Evolutionary conservation across 1,140 invertebrate species (phyloP).

Genomic region (Varroa destructor): DNA sequence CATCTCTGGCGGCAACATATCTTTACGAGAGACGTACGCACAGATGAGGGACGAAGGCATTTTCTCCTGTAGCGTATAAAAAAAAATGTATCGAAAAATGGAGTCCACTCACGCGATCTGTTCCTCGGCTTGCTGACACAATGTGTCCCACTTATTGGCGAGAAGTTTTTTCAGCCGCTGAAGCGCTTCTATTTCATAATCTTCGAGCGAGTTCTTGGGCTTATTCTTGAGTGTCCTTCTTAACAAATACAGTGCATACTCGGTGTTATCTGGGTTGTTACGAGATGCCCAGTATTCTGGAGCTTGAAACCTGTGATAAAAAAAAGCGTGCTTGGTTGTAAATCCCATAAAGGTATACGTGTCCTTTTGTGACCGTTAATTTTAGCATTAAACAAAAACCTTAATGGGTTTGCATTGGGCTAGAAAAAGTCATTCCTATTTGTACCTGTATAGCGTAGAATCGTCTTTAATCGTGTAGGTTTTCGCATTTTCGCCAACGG

Average conservation of each 20-base stretch:
- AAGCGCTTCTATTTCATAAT: constrained; percentile 54
- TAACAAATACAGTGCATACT: constrained; percentile 40
- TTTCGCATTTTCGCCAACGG: constrained; percentile 70
- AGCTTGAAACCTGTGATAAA: constrained; percentile 34
- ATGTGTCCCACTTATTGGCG: constrained; percentile 85
- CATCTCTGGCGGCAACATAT: too few species aligned
- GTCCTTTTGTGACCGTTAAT: too few species aligned
- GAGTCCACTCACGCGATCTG: constrained; percentile 51
- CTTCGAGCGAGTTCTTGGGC: constrained; percentile 40
- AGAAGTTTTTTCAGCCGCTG: constrained; percentile 73
- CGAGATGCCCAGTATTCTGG: constrained; percentile 40
- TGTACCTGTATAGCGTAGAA: constrained; percentile 85
- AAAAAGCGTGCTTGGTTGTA: neutral
- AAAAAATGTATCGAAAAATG: too few species aligned
- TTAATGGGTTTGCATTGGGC: neutral
- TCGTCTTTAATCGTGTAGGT: constrained; percentile 81
- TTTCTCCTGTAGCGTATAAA: too few species aligned
- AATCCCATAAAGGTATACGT: too few species aligned
- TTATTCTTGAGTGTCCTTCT: constrained; percentile 40
- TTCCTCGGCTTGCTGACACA: constrained; percentile 82
- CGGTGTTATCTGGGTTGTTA: constrained; percentile 38
- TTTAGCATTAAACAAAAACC: constrained; percentile 37
- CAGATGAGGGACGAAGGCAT: too few species aligned
- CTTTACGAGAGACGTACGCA: too few species aligned
- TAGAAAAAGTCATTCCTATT: constrained; percentile 38